Evolutionary conservation across 2,113 vertebrate genomes (phyloP).

Genomic region (Plectropomus leopardus): DNA sequence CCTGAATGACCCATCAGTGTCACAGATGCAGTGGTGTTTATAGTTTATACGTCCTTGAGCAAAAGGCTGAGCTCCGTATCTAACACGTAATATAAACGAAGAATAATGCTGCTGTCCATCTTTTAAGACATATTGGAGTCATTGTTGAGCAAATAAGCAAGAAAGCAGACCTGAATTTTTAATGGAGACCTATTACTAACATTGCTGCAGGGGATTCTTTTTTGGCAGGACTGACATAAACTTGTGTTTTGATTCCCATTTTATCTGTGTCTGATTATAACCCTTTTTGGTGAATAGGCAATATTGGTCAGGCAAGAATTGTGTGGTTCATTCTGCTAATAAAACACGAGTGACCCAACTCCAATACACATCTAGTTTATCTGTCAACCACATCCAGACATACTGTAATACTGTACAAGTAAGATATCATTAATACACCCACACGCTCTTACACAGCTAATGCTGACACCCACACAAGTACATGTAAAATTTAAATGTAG

Average conservation of each 20-base stretch:
- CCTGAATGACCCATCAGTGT: background rate
- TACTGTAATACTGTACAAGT: background rate
- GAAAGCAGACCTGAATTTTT: constrained; percentile 14
- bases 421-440: background rate
- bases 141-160: background rate
- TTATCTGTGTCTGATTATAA: background rate
- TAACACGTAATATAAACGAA: background rate
- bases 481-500: background rate
- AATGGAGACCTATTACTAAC: background rate
- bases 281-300: background rate
- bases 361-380: background rate
- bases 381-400: background rate
- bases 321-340: background rate
- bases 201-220: constrained; percentile 15
- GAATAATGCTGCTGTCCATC: background rate
- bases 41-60: constrained; percentile 30
- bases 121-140: constrained; percentile 2
- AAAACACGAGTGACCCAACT: background rate
- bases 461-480: background rate
- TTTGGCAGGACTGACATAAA: constrained; percentile 11
- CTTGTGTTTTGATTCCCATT: constrained; percentile 5
- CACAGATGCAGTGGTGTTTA: background rate
- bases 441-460: background rate
- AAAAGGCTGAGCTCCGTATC: background rate
- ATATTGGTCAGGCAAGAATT: background rate